These are phyloP conservation scores for Sesia bembeciformis DNA, from an alignment of 2,888 invertebrate species.

Conservation along the genomic window DNA sequence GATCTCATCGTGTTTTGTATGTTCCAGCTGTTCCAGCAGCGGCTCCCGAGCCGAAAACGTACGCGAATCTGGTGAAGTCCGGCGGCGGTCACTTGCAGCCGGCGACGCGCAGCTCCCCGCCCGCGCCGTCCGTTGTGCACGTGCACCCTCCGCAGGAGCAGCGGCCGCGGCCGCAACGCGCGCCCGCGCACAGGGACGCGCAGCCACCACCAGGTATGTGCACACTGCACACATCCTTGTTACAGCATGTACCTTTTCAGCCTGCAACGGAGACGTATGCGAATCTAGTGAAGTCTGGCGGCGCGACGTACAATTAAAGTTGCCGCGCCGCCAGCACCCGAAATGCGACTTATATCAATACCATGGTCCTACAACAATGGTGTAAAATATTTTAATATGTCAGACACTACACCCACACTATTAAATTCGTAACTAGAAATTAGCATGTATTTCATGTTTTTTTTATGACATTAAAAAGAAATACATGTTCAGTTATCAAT, in stretches of 20 bases:
- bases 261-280: no score
- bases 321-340: slow-evolving; percentile 3
- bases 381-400: no score
- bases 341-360: no score
- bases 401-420: no score
- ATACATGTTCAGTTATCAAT: no score
- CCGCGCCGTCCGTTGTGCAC: slow-evolving; percentile 21
- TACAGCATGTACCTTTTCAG: no score
- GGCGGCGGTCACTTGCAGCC: slow-evolving; percentile 22
- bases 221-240: slow-evolving; percentile 6
- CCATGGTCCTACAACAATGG: no score
- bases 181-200: slow-evolving; percentile 16
- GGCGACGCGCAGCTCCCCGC: slow-evolving; percentile 15
- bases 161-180: slow-evolving; percentile 22
- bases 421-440: no score
- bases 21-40: slow-evolving; percentile 11
- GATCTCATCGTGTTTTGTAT: no score
- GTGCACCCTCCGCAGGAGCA: slow-evolving; percentile 16
- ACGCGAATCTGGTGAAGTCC: slow-evolving; percentile 88
- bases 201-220: slow-evolving; percentile 6
- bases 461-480: no score
- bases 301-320: slow-evolving; percentile 6
- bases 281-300: neutral
- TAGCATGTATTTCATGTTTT: no score
- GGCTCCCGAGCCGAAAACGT: slow-evolving; percentile 85